Evolutionary conservation across 2,797 vertebrate genomes (phyloP).

Genomic region (Neosilurus mollespiculum): DNA sequence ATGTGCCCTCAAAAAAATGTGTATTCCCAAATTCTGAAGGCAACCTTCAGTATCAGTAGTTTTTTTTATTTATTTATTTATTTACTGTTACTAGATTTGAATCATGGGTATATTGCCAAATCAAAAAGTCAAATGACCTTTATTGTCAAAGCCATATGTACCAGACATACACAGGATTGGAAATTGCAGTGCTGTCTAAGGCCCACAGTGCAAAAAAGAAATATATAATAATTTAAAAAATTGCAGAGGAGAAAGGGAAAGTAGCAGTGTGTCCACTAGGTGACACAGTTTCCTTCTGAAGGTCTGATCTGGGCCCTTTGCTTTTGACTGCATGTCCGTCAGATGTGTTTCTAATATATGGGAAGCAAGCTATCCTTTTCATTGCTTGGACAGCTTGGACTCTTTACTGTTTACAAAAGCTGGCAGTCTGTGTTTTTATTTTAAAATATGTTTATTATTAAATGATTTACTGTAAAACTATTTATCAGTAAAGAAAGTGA

Average conservation of each 20-base stretch:
- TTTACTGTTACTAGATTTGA: neutral
- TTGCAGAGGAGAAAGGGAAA: neutral
- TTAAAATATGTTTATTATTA: no score
- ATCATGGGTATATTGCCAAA: neutral
- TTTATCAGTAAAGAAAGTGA: neutral
- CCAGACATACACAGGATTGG: no score
- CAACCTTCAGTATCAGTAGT: neutral
- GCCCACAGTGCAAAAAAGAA: no score
- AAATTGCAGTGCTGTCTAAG: no score
- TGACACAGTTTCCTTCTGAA: slow-evolving; percentile 78
- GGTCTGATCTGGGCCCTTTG: slow-evolving; percentile 6
- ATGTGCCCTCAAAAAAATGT: neutral
- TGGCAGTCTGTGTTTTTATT: neutral
- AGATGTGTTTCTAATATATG: neutral
- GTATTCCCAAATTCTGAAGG: neutral
- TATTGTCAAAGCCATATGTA: no score
- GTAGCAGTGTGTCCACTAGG: slow-evolving; percentile 74
- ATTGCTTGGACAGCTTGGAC: neutral
- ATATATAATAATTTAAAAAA: no score
- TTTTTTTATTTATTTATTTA: neutral
- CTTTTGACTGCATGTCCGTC: neutral
- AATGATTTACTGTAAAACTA: no score
- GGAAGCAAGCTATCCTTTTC: neutral
- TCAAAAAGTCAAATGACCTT: no score
- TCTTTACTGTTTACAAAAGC: neutral